Evolutionary conservation across 2,888 invertebrate genomes (phyloP).

Genomic region (Cheilosia vernalis): DNA sequence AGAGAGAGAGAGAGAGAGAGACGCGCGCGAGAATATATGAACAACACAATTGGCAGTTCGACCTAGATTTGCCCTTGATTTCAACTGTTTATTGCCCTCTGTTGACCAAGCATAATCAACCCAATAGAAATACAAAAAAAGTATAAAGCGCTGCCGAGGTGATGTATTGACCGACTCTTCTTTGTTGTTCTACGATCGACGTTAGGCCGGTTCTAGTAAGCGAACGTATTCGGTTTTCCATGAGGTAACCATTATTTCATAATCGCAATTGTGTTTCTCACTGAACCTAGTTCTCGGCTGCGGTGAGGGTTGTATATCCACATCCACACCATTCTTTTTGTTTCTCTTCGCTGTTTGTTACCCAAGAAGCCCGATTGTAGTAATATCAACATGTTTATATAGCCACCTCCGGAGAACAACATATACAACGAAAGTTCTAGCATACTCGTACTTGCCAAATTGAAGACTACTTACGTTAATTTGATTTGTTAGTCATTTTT

Average conservation of each 20-base stretch:
- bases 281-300: constrained; percentile 49
- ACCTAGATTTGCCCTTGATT: constrained; percentile 66
- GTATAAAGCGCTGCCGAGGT: not conserved
- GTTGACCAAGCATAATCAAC: not conserved
- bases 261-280: constrained; percentile 60
- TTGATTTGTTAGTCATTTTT: constrained; percentile 12
- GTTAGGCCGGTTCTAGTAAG: constrained; percentile 13
- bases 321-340: constrained; percentile 11
- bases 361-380: constrained; percentile 37
- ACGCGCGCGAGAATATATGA: not conserved
- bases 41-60: constrained; percentile 41
- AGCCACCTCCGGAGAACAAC: not conserved
- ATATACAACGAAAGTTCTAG: not conserved
- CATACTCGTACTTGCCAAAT: not conserved
- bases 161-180: constrained; percentile 8
- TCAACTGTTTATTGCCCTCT: constrained; percentile 65
- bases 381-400: constrained; percentile 46
- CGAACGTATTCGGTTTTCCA: constrained; percentile 35
- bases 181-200: constrained; percentile 26
- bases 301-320: constrained; percentile 27
- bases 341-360: constrained; percentile 25
- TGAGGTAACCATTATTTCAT: constrained; percentile 69
- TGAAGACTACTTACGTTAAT: not conserved
- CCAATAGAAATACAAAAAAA: constrained; percentile 10
- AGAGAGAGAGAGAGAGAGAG: not conserved